Evolutionary conservation across 2,888 invertebrate species (phyloP), one percentile per base, ranked within the genome.

Genomic region (Andrena trimmerana): DNA sequence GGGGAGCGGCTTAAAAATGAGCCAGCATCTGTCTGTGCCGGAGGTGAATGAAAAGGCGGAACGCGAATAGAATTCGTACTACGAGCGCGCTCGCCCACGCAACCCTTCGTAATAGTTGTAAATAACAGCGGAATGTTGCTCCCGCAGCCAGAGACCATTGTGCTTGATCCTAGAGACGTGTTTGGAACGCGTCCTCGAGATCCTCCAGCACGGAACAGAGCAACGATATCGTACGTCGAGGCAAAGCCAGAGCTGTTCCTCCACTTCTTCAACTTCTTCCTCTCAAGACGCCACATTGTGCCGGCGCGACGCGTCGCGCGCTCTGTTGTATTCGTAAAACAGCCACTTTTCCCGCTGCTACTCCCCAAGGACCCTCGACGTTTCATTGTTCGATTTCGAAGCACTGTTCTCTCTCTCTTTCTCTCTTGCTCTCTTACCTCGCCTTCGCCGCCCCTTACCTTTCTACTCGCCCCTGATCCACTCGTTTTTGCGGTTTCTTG

Each of bases 371-470:
- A 85, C 87, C 84, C 90, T 91, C 88, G 85, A 91, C 88, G 82
- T 86, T 87, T 90, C 89, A 90, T 91, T 91, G 90, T 91, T 91
- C 90, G 89, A 90, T 87, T 84, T 80, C 81, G 84, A 85, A 82
- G 85, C 73, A 71, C 84, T 79, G 62, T 82, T 81, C 78, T 67
- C 70, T 60, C 74, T 81, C 62, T 69, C 31, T 33, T 20, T 20
- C n/a, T 6, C 36, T 42, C 24, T 71, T 52, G 33, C 42, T 54
- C 13, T 36, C 24, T 33, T 16, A 24, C 27, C 13, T 13, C 24
- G 8, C 59, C 24, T 7, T n/a, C 27, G 13, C 27, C 42, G 31
- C 42, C 27, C 27, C 24, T n/a, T 48, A 27, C 67, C 2, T 16
- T 65, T 62, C 60, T 27, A n/a, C 50, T 54, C 62, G 50, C 63